phyloP scores from a whole-genome alignment of 2,797 vertebrate genomes.

The Crotalus adamanteus region DNA sequence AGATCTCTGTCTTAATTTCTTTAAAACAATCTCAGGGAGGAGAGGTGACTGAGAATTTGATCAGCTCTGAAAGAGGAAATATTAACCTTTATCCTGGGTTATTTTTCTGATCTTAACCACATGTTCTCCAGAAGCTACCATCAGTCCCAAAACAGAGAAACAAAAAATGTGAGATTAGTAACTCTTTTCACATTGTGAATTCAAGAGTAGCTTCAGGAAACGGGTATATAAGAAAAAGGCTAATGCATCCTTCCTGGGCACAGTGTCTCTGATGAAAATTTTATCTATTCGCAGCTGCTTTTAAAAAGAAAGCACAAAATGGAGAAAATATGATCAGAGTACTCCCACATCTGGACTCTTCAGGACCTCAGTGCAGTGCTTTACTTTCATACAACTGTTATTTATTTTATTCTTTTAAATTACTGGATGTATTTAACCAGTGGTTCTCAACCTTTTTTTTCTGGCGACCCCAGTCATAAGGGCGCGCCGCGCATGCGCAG shows the following conservation, averaged over 20 bases:
- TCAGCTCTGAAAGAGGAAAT: neutral
- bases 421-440: neutral
- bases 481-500: no score
- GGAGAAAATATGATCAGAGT: neutral
- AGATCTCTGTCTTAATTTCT: neutral
- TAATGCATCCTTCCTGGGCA: neutral
- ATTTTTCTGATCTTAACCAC: neutral
- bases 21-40: neutral
- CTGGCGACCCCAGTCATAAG: no score
- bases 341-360: neutral
- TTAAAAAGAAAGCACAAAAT: neutral
- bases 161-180: neutral
- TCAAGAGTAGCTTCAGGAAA: neutral
- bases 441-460: no score
- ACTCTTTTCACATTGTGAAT: neutral
- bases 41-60: neutral
- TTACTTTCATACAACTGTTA: neutral
- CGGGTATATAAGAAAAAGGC: neutral
- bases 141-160: neutral
- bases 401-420: neutral
- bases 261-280: neutral
- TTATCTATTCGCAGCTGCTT: neutral
- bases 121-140: neutral
- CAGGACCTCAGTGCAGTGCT: neutral
- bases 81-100: neutral